Conservation (phyloP, 2,113 vertebrate genomes). For the Antigone vipio region DNA sequence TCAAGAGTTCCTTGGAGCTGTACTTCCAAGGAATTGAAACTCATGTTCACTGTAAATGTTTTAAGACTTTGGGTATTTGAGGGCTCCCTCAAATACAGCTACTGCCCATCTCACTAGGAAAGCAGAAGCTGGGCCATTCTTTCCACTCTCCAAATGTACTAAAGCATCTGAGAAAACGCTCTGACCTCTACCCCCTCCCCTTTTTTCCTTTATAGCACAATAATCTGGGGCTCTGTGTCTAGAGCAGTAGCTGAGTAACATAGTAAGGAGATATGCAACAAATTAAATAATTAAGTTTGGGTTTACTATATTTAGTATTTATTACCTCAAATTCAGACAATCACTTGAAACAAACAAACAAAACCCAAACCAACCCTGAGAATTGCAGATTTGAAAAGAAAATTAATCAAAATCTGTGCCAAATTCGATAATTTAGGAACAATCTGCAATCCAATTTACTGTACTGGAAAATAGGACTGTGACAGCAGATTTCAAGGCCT, state of each 20-base stretch:
- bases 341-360: background rate
- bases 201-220: background rate
- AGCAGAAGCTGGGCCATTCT: background rate
- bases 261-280: background rate
- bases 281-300: background rate
- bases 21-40: background rate
- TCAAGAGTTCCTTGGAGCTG: background rate
- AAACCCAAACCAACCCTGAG: background rate
- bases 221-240: background rate
- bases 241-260: background rate
- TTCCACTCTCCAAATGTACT: background rate
- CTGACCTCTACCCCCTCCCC: rapidly evolving
- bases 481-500: background rate
- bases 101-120: background rate
- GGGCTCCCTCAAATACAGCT: background rate
- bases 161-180: background rate
- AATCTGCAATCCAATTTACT: background rate
- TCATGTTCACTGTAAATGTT: background rate
- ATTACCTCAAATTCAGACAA: background rate
- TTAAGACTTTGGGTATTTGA: background rate
- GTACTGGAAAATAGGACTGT: background rate
- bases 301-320: background rate
- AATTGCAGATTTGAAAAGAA: background rate
- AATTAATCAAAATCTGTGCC: background rate
- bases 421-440: background rate